Evolutionary conservation across 2,113 vertebrate species (phyloP).

Genomic region (Etheostoma cragini): DNA sequence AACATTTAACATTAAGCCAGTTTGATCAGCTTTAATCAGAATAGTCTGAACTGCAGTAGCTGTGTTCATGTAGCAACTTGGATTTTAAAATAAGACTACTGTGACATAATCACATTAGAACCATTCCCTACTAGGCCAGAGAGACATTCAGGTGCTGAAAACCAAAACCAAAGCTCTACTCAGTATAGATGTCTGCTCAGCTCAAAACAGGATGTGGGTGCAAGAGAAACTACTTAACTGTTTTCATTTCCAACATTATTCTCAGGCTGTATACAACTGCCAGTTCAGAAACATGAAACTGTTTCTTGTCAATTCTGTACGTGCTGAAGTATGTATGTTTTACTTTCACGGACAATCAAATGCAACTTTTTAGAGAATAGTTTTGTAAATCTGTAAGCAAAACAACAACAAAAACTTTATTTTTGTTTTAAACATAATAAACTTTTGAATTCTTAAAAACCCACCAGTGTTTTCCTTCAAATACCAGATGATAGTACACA

Average conservation of each 20-base stretch:
- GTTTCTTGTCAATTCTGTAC: slow-evolving; percentile 30
- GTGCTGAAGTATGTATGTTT: not conserved
- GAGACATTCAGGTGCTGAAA: slow-evolving; percentile 38
- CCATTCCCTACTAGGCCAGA: not conserved
- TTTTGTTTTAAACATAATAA: slow-evolving; percentile 15
- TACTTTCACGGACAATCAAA: slow-evolving; percentile 13
- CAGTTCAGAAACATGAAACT: slow-evolving; percentile 16
- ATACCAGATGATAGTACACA: not conserved
- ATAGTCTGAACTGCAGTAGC: slow-evolving; percentile 7
- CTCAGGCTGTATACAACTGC: slow-evolving; percentile 9
- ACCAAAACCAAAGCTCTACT: slow-evolving; percentile 46
- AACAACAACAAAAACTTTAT: not conserved
- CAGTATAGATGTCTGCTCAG: slow-evolving; percentile 30
- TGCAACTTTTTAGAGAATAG: not conserved
- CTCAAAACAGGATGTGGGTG: slow-evolving; percentile 86
- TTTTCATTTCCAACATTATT: slow-evolving; percentile 58
- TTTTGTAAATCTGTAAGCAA: slow-evolving; percentile 17
- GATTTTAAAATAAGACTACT: not conserved
- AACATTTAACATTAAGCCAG: not conserved
- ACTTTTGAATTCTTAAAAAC: slow-evolving; percentile 3
- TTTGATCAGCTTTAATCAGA: slow-evolving; percentile 44
- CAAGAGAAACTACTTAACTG: slow-evolving; percentile 48
- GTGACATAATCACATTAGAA: slow-evolving; percentile 1
- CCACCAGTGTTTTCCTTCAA: not conserved
- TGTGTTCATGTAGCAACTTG: slow-evolving; percentile 21